These are phyloP conservation scores for Bilobella aurantiaca DNA, from an alignment of 1,140 invertebrate genomes.

Conservation along the genomic window DNA sequence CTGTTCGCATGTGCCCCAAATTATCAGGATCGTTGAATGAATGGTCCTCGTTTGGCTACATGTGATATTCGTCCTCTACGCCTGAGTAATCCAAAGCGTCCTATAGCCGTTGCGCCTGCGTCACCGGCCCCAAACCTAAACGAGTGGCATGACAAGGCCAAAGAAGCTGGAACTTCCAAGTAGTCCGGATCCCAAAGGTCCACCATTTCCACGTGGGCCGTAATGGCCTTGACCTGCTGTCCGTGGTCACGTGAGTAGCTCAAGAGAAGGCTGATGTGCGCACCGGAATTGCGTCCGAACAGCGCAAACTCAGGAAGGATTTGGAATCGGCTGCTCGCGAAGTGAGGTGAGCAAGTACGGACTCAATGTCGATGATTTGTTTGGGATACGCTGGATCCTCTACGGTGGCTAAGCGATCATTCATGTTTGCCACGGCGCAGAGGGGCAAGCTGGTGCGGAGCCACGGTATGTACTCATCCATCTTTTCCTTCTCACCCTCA, in stretches of 20 bases:
- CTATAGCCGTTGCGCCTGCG: background rate
- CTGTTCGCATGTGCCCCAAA: background rate
- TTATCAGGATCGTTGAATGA: background rate
- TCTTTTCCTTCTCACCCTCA: no score
- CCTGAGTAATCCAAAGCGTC: background rate
- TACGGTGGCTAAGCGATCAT: background rate
- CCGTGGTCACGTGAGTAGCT: background rate
- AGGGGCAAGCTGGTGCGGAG: no score
- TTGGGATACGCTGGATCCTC: background rate
- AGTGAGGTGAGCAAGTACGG: background rate
- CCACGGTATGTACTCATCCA: no score
- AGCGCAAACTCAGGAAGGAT: background rate
- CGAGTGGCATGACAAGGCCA: background rate
- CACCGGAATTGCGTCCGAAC: background rate
- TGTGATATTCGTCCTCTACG: background rate
- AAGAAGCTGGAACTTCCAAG: background rate
- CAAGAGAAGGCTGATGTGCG: background rate
- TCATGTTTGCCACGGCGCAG: no score
- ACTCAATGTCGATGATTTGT: background rate
- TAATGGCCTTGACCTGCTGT: background rate
- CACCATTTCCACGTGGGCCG: background rate
- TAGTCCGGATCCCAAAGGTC: background rate
- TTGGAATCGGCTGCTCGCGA: background rate
- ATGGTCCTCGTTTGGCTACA: background rate
- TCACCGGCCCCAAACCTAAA: background rate